Evolutionary conservation across 2,797 vertebrate genomes (phyloP).

Genomic region (Gymnoscopelus braueri): DNA sequence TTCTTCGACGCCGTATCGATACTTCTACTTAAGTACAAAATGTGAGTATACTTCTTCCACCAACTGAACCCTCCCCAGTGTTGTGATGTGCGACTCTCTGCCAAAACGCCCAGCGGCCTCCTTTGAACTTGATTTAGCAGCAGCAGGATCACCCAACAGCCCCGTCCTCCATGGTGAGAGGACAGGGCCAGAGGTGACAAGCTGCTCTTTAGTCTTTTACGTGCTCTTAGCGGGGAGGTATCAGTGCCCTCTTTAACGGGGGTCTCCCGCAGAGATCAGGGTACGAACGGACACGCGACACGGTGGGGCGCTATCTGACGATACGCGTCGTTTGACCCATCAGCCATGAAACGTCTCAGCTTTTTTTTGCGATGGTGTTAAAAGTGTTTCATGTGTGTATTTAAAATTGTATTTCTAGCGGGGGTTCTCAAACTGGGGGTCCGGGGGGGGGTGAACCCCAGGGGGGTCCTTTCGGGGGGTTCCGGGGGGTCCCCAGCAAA

Average conservation of each 20-base stretch:
- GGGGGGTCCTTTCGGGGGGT: no score
- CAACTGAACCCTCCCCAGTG: no score
- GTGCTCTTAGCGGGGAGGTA: slow-evolving; percentile 67
- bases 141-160: slow-evolving; percentile 81
- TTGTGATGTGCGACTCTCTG: slow-evolving; percentile 82
- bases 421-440: no score
- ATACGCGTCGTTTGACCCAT: no score
- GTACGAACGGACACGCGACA: slow-evolving; percentile 19
- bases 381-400: no score
- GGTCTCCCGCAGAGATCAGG: slow-evolving; percentile 38
- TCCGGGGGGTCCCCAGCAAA: no score
- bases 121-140: slow-evolving; percentile 95
- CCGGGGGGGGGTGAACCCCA: no score
- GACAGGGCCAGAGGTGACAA: slow-evolving; percentile 79
- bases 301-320: slow-evolving; percentile 23
- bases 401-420: no score
- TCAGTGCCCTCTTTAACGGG: slow-evolving; percentile 31
- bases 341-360: neutral
- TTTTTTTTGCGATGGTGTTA: neutral
- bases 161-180: slow-evolving; percentile 75
- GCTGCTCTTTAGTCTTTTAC: slow-evolving; percentile 53
- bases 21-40: no score
- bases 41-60: no score
- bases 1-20: no score
- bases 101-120: slow-evolving; percentile 78